Evolutionary conservation across 1,140 invertebrate genomes (phyloP).

Genomic region (Drosophila guanche): DNA sequence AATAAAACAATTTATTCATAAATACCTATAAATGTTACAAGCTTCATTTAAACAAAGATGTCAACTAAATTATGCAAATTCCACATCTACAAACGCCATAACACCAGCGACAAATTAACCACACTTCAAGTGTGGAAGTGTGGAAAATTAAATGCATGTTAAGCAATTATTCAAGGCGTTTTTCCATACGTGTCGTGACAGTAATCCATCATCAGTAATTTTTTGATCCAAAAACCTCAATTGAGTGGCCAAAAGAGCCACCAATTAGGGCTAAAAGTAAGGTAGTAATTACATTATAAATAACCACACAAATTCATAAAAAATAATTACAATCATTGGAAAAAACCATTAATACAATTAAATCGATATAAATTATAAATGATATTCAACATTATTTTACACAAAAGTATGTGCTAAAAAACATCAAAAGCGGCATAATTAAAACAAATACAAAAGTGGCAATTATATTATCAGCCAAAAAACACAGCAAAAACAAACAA

Average conservation of each 20-base stretch:
- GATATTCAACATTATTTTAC: constrained; percentile 30
- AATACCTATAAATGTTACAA: background rate
- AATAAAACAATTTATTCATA: background rate
- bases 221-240: constrained; percentile 40
- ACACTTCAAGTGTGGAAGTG: too few species aligned
- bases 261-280: constrained; percentile 42
- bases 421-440: constrained; percentile 70
- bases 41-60: background rate
- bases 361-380: constrained; percentile 54
- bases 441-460: constrained; percentile 48
- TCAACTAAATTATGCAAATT: background rate
- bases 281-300: constrained; percentile 39
- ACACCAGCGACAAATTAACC: background rate
- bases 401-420: constrained; percentile 19
- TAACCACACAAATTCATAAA: constrained; percentile 44
- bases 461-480: constrained; percentile 60
- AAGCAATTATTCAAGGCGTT: too few species aligned
- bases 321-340: constrained; percentile 25
- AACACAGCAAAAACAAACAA: constrained; percentile 20
- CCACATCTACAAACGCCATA: background rate
- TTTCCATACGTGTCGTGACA: background rate
- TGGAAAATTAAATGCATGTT: too few species aligned
- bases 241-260: constrained; percentile 16
- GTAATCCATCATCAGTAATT: constrained; percentile 4
- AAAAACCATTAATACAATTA: constrained; percentile 41